Percentiles rank a stretch among this genome's conserved stretches.
These are phyloP conservation scores for Peromyscus eremicus DNA, from an alignment of 2,797 vertebrate genomes.

Conservation along the genomic window DNA sequence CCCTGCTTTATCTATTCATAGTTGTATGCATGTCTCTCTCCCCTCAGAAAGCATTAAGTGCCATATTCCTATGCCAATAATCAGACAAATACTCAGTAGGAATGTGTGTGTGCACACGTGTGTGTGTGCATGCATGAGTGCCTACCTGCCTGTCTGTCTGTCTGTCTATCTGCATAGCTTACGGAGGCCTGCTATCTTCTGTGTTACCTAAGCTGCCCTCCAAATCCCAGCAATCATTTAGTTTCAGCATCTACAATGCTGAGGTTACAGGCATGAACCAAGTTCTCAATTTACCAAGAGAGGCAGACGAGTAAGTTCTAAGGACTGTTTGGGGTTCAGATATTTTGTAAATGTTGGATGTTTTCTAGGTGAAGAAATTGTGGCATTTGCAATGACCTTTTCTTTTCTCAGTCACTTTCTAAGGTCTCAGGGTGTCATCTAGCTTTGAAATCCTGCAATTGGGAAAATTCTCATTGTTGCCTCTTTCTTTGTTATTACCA, in stretches of 20 bases:
- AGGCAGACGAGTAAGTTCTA: not conserved
- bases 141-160: not conserved
- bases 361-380: not conserved
- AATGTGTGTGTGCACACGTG: not conserved
- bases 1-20: not conserved
- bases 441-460: not conserved
- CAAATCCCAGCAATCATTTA: not conserved
- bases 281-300: conserved; percentile 3
- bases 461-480: not conserved
- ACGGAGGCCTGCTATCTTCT: not conserved
- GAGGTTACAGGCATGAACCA: not conserved
- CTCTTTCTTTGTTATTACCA: not conserved
- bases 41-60: not conserved
- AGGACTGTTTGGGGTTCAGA: not conserved
- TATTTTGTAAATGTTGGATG: conserved; percentile 1
- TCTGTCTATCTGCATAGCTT: not conserved
- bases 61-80: not conserved
- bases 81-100: not conserved
- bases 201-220: not conserved
- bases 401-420: not conserved
- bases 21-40: not conserved
- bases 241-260: not conserved
- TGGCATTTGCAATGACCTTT: not conserved
- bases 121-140: not conserved
- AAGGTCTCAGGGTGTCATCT: not conserved